Percentiles rank a stretch among this genome's conserved stretches.
These are phyloP conservation scores for Amia ocellicauda DNA, from an alignment of 2,113 vertebrate species.

Conservation along the genomic window DNA sequence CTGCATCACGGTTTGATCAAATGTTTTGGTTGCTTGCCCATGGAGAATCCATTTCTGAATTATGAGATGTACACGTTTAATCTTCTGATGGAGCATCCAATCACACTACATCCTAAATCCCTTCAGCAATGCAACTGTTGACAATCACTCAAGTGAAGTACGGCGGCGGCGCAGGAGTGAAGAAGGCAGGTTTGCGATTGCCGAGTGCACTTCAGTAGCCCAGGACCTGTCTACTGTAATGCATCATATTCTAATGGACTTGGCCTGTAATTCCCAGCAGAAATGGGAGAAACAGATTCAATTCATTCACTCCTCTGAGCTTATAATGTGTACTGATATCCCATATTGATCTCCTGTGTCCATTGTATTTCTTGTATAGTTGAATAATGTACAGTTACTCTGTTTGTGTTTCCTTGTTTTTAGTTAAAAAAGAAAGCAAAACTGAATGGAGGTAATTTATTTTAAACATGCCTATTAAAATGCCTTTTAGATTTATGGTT, in stretches of 20 bases:
- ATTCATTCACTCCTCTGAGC: conserved; percentile 2
- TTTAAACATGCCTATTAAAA: too few species aligned
- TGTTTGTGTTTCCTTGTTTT: not conserved
- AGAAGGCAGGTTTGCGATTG: conserved; percentile 5
- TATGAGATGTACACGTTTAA: conserved; percentile 13
- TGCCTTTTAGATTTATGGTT: too few species aligned
- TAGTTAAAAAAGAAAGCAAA: not conserved
- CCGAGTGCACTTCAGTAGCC: conserved; percentile 9
- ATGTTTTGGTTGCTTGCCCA: not conserved
- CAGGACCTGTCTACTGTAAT: not conserved
- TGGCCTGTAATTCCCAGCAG: not conserved
- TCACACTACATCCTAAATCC: conserved; percentile 15
- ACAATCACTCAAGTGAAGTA: not conserved
- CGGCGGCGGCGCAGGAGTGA: not conserved
- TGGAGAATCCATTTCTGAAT: not conserved
- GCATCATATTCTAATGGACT: conserved; percentile 7
- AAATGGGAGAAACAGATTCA: not conserved
- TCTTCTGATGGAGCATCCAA: conserved; percentile 14
- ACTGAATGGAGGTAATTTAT: too few species aligned
- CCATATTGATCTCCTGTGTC: not conserved
- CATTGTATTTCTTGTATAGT: not conserved
- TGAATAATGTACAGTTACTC: not conserved
- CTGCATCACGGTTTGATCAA: not conserved
- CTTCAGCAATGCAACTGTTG: conserved; percentile 6
- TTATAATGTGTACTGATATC: not conserved